Evolutionary conservation across 1,140 invertebrate genomes (phyloP).

Genomic region (Capitella teleta): DNA sequence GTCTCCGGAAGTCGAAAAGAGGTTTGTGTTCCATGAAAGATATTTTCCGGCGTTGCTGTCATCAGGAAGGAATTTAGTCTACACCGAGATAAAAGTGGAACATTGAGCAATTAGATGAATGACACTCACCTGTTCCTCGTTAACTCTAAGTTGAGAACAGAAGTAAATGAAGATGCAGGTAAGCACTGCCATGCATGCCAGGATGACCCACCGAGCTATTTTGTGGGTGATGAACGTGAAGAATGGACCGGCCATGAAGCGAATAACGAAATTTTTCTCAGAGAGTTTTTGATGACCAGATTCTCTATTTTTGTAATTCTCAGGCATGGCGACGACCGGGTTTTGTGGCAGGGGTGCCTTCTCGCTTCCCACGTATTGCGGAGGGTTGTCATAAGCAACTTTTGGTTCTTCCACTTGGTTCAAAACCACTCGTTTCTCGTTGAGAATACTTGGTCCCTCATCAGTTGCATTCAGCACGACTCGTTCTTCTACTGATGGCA

Average conservation of each 20-base stretch:
- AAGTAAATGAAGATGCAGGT: conserved; percentile 18
- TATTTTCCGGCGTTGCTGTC: conserved; percentile 9
- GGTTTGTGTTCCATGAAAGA: not conserved
- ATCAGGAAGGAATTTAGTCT: conserved; percentile 11
- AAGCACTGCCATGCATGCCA: conserved; percentile 13
- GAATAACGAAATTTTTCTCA: not conserved
- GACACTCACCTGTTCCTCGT: conserved; percentile 23
- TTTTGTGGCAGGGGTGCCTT: not conserved
- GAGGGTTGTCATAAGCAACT: no score
- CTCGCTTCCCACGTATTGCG: no score
- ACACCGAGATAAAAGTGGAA: not conserved
- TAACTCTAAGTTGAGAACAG: conserved; percentile 20
- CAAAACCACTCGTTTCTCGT: not conserved
- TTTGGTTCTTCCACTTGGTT: no score
- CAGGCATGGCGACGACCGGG: not conserved
- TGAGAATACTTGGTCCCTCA: no score
- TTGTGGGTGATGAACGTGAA: conserved; percentile 12
- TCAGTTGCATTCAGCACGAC: not conserved
- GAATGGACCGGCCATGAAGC: conserved; percentile 12
- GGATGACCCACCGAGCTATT: conserved; percentile 15
- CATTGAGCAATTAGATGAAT: not conserved
- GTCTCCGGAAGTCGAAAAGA: conserved; percentile 1
- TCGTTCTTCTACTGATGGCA: no score
- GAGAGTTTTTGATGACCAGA: no score
- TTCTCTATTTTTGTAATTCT: no score